Evolutionary conservation across 1,140 invertebrate genomes (phyloP).

Genomic region (Odontomachus brunneus): DNA sequence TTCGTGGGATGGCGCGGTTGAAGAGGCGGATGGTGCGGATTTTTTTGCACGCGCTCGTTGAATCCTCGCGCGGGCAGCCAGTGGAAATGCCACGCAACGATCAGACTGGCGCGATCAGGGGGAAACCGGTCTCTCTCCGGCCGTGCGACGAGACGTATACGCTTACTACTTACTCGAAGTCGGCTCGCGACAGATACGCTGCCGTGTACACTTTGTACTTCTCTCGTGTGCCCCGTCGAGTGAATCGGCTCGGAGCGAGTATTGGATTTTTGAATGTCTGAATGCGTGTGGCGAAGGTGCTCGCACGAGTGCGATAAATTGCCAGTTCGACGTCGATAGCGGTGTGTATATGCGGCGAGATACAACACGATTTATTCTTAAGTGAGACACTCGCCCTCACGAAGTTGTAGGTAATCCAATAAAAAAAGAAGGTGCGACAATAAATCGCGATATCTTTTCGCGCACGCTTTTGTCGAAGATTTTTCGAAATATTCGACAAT

Average conservation of each 20-base stretch:
- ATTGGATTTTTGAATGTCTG: neutral
- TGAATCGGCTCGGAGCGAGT: neutral
- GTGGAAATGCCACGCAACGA: conserved; percentile 43
- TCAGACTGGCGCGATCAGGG: conserved; percentile 36
- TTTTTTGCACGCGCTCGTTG: conserved; percentile 25
- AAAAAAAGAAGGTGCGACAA: too few species aligned
- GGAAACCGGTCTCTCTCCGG: neutral
- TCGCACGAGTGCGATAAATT: neutral
- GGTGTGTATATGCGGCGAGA: too few species aligned
- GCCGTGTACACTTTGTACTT: neutral
- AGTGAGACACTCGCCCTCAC: too few species aligned
- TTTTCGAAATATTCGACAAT: too few species aligned
- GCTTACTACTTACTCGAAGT: conserved; percentile 37
- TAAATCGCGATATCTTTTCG: too few species aligned
- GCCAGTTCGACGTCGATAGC: neutral
- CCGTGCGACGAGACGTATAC: conserved; percentile 15
- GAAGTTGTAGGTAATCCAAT: too few species aligned
- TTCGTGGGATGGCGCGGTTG: neutral
- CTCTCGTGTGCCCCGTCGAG: neutral
- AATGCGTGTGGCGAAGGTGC: neutral
- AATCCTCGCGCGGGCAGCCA: neutral
- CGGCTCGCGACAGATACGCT: neutral
- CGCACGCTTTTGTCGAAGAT: too few species aligned
- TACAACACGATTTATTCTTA: too few species aligned
- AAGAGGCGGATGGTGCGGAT: neutral